Evolutionary conservation across 2,797 vertebrate genomes (phyloP).

Genomic region (Cossypha dichroa): DNA sequence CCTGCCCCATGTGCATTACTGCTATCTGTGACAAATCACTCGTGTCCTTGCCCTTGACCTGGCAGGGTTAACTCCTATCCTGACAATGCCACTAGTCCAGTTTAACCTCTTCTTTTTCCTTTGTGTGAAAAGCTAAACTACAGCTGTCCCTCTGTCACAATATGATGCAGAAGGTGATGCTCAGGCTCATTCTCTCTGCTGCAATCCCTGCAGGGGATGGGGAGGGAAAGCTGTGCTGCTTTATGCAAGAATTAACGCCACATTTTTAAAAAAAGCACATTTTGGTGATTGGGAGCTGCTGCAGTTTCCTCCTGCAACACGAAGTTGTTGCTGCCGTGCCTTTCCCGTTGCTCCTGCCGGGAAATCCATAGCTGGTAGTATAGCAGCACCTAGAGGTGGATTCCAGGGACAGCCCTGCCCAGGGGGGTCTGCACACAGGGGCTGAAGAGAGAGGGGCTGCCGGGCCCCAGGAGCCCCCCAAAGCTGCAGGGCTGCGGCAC

Average conservation of each 20-base stretch:
- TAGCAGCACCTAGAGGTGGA: slow-evolving; percentile 67
- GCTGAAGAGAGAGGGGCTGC: neutral
- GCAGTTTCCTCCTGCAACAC: neutral
- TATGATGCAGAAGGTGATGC: rapidly evolving
- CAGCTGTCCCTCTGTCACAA: neutral
- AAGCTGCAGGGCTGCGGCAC: neutral
- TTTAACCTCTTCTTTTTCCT: neutral
- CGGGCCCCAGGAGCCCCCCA: neutral
- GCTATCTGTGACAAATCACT: neutral
- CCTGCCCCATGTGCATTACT: neutral
- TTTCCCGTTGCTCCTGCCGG: neutral
- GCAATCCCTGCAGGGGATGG: neutral
- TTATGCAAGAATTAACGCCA: neutral
- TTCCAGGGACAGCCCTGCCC: neutral
- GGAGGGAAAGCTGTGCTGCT: neutral
- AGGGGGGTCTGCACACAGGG: neutral
- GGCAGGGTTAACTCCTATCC: neutral
- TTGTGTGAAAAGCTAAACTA: neutral
- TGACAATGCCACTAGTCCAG: neutral
- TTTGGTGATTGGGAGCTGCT: neutral
- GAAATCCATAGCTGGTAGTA: slow-evolving; percentile 35
- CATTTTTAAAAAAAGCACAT: neutral
- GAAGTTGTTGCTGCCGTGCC: neutral
- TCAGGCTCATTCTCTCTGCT: neutral
- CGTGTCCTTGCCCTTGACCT: slow-evolving; percentile 19